phyloP scores from a whole-genome alignment of 2,113 vertebrate genomes.

The pig (Sus scrofa) region DNA sequence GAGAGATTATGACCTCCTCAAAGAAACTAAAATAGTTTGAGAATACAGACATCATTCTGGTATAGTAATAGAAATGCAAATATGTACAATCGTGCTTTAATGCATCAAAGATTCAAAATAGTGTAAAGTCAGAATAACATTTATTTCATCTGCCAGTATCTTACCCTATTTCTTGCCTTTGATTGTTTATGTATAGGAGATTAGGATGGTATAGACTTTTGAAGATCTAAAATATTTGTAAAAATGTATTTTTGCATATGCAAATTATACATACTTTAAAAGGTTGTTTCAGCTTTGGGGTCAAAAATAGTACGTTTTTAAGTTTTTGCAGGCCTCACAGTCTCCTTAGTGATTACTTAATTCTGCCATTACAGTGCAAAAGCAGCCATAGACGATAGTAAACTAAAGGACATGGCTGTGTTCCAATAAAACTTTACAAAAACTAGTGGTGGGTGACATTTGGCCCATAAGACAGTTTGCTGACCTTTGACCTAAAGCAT shows the following conservation, averaged over 20 bases:
- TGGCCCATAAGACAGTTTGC: not conserved
- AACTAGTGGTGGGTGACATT: not conserved
- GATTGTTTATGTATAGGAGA: not conserved
- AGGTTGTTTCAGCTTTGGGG: not conserved
- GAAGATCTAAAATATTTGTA: not conserved
- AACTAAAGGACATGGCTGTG: not conserved
- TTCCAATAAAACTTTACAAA: constrained; percentile 18
- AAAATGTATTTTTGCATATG: not conserved
- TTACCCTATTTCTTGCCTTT: not conserved
- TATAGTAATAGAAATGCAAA: not conserved
- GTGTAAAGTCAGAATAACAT: not conserved
- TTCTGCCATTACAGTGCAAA: not conserved
- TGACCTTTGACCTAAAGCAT: not conserved
- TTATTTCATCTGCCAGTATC: constrained; percentile 19
- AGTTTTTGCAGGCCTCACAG: not conserved
- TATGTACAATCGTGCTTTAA: not conserved
- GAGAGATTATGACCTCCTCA: not conserved
- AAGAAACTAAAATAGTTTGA: not conserved
- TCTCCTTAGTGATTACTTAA: not conserved
- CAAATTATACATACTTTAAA: not conserved
- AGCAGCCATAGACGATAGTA: not conserved
- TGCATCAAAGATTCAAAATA: not conserved
- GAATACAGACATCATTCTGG: not conserved
- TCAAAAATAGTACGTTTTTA: not conserved
- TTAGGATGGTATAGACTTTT: not conserved